Base-by-base conservation (phyloP, 2,888 invertebrate genomes). In the Pandemis corylana region DNA sequence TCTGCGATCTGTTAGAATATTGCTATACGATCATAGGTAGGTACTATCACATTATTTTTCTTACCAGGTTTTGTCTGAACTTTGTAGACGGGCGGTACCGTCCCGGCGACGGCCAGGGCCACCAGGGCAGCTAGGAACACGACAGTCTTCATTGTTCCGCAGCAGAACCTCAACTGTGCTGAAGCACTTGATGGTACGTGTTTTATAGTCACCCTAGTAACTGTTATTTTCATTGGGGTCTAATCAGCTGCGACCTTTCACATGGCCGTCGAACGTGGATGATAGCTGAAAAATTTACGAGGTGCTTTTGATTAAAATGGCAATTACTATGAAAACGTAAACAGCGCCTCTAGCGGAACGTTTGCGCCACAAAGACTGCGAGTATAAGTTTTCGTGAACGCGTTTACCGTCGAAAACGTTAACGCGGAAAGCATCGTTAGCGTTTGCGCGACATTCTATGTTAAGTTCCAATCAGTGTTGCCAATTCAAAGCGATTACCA, bases 101-200 rank as follows among this genome's bases (percentile, higher is more conserved):
- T 81, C 53, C 85, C 84, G 75, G 90, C 91, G 72, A 87, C 80
- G 76, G 89, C 89, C 79, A 94, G 80, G 80, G 90, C 92, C 78
- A 91, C 84, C 46, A 93, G 83, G 80, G 88, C 88, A 68, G 91
- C 89, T 72, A 95, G 82, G 76, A 93, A 84, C 78, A 94, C 77
- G 87, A 93, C 90, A 89, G 93, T 91, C 91, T 92, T 95, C 95
- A 94, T 94, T 80, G 82, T 91, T 79, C 79, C 80, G 83, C 81
- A 83, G 78, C 78, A 80, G 81, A 83, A 83, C 85, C 85, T 78
- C 84, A 89, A 92, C 91, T 92, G 92, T 92, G 75, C 84, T 9
- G 62, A 10, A 28, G 5, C 42, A 36, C 4, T 5, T 12, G 41
- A 20, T 53, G 12, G 28, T 62, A n/a, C 28, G 20, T 28, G 7